These are phyloP conservation scores for Lepidochrysops patricia DNA, from an alignment of 2,888 invertebrate species.

Conservation along the genomic window DNA sequence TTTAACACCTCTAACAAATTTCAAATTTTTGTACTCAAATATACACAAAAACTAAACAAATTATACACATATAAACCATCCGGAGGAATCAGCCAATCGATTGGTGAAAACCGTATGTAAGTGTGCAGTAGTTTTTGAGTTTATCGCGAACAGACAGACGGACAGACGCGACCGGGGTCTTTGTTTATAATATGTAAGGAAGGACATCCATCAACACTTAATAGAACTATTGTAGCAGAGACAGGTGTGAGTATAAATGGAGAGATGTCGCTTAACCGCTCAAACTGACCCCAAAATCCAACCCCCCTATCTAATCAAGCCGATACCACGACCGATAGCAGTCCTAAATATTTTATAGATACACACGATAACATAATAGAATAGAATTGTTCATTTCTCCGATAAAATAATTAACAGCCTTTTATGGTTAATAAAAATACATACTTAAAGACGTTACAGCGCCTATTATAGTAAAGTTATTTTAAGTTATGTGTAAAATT, in stretches of 20 bases:
- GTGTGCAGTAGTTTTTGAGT: too few relatives aligned
- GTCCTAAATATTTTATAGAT: conserved; percentile 8
- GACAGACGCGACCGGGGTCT: too few relatives aligned
- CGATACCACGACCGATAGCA: background rate
- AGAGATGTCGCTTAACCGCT: conserved; percentile 16
- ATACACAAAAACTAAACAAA: too few relatives aligned
- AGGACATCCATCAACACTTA: too few relatives aligned
- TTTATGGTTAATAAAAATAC: background rate
- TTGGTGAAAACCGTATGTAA: too few relatives aligned
- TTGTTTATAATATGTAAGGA: too few relatives aligned
- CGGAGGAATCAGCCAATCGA: too few relatives aligned
- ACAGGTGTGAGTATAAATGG: conserved; percentile 26
- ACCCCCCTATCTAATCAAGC: conserved; percentile 1
- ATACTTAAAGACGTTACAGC: background rate
- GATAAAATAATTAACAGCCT: background rate
- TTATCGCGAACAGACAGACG: too few relatives aligned
- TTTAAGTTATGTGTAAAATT: background rate
- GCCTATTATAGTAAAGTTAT: background rate
- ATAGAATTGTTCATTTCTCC: background rate
- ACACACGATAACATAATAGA: background rate
- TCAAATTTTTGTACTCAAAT: too few relatives aligned
- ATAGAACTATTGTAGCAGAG: conserved; percentile 19
- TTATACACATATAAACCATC: too few relatives aligned
- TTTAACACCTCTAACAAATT: too few relatives aligned
- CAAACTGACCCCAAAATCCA: background rate